Evolutionary conservation across 2,888 invertebrate genomes (phyloP).

Genomic region (Isoperla grammatica): DNA sequence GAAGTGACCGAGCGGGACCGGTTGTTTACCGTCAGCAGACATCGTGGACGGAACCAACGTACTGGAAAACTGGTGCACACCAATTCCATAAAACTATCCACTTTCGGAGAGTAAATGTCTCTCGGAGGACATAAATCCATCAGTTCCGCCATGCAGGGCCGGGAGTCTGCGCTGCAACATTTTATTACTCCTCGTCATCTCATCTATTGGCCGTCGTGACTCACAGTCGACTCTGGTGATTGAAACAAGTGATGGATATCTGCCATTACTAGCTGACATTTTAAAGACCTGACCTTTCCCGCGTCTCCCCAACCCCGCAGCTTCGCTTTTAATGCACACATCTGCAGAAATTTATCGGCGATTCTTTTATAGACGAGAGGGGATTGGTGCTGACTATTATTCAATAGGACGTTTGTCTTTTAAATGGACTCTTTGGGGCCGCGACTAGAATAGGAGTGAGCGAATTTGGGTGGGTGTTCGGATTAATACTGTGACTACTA

Average conservation of each 20-base stretch:
- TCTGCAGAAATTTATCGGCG: slow-evolving; percentile 33
- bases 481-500: slow-evolving; percentile 30
- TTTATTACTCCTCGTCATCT: slow-evolving; percentile 5
- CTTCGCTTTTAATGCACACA: slow-evolving; percentile 35
- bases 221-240: slow-evolving; percentile 15
- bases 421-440: slow-evolving; percentile 30
- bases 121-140: too few relatives aligned
- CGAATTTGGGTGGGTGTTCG: slow-evolving; percentile 25
- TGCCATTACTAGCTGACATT: slow-evolving; percentile 30
- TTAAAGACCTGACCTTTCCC: slow-evolving; percentile 33
- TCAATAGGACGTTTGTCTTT: slow-evolving; percentile 33
- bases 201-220: background rate
- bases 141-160: too few relatives aligned
- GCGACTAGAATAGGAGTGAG: slow-evolving; percentile 16
- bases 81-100: too few relatives aligned
- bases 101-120: too few relatives aligned
- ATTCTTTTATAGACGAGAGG: slow-evolving; percentile 30
- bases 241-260: slow-evolving; percentile 30
- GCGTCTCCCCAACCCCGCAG: slow-evolving; percentile 33
- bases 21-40: too few relatives aligned
- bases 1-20: too few relatives aligned
- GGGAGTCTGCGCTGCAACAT: background rate
- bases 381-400: slow-evolving; percentile 29
- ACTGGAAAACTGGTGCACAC: too few relatives aligned
- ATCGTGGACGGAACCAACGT: too few relatives aligned